Conservation (phyloP, 2,113 vertebrate genomes). For the Eulacestoma nigropectus region DNA sequence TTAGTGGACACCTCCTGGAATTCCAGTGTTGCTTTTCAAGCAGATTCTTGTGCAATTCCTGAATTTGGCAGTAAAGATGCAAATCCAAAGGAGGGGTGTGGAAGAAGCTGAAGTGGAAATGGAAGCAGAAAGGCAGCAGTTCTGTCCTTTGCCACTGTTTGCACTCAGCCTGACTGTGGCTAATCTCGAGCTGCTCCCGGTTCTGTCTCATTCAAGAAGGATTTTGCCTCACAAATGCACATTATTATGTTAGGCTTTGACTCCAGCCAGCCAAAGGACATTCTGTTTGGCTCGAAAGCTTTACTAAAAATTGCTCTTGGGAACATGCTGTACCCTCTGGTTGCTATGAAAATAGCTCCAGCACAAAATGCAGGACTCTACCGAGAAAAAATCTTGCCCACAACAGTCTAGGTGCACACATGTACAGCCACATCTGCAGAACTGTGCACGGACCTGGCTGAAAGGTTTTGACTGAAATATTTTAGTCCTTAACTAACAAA, state of each 20-base stretch:
- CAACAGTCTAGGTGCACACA: not conserved
- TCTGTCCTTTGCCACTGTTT: not conserved
- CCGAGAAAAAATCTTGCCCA: not conserved
- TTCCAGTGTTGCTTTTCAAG: not conserved
- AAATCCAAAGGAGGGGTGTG: not conserved
- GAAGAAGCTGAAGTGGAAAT: not conserved
- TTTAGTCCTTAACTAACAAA: not conserved
- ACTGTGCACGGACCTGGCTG: not conserved
- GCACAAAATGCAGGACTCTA: not conserved
- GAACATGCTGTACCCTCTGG: conserved; percentile 11
- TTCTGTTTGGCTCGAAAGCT: not conserved
- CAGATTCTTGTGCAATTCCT: not conserved
- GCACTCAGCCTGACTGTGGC: not conserved
- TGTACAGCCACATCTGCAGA: not conserved
- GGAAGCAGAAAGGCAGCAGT: not conserved
- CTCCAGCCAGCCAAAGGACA: not conserved
- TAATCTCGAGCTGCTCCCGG: not conserved
- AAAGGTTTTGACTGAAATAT: not conserved
- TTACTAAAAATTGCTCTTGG: conserved; percentile 7
- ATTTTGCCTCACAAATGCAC: not conserved
- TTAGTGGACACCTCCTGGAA: not conserved
- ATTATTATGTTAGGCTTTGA: not conserved
- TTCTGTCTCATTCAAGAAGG: not conserved
- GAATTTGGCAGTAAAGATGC: not conserved
- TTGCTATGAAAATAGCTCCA: conserved; percentile 22